Conservation (phyloP, 1,140 invertebrate species). For the Papilio aristodemus region DNA sequence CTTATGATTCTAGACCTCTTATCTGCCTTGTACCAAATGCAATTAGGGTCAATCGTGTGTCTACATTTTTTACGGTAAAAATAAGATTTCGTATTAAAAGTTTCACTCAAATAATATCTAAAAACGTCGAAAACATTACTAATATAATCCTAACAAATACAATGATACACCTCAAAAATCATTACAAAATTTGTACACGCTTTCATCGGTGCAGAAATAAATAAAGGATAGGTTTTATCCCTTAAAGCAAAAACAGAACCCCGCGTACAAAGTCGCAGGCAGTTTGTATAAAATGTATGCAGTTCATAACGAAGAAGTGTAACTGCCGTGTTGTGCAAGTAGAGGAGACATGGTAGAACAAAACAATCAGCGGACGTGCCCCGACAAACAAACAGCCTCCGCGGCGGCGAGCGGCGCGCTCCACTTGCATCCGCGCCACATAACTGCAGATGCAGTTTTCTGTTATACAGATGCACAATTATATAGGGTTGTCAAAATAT, state of each 20-base stretch:
- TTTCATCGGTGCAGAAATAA: background rate
- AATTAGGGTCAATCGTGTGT: constrained; percentile 4
- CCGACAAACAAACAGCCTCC: constrained; percentile 10
- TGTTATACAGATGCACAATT: constrained; percentile 26
- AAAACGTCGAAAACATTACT: background rate
- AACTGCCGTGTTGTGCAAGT: constrained; percentile 10
- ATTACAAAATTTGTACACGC: background rate
- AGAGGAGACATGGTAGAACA: constrained; percentile 2
- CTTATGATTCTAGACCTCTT: background rate
- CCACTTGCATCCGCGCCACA: constrained; percentile 13
- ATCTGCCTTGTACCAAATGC: background rate
- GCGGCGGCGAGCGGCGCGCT: constrained; percentile 12
- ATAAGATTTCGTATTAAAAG: background rate
- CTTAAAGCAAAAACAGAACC: background rate
- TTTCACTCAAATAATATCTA: background rate
- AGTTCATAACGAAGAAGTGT: background rate
- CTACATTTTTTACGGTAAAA: constrained; percentile 1
- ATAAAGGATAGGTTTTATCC: background rate
- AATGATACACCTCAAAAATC: background rate
- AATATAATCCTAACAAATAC: no score
- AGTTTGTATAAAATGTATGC: background rate
- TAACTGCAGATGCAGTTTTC: constrained; percentile 32
- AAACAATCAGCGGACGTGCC: constrained; percentile 29
- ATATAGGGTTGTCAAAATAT: constrained; percentile 16
- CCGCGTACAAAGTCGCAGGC: background rate